These are phyloP conservation scores for Euplexia lucipara DNA, from an alignment of 2,888 invertebrate genomes.

Conservation along the genomic window DNA sequence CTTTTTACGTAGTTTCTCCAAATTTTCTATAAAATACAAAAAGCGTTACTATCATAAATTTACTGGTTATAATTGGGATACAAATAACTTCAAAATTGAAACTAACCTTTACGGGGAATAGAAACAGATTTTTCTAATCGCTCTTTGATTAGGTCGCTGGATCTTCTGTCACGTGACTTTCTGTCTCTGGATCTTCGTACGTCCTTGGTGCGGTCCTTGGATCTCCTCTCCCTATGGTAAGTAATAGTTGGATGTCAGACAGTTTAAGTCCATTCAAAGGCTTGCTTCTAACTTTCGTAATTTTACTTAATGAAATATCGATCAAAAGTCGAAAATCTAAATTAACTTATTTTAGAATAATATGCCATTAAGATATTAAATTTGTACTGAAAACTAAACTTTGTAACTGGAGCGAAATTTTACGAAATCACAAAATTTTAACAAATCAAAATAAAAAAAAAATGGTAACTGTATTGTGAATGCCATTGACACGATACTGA, in stretches of 20 bases:
- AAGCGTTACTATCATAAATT: background rate
- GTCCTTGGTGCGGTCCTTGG: slow-evolving; percentile 84
- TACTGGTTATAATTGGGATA: background rate
- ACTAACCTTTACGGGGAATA: slow-evolving; percentile 86
- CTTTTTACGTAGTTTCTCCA: slow-evolving; percentile 82
- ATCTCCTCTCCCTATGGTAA: slow-evolving; percentile 82
- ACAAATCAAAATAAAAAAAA: too few relatives aligned
- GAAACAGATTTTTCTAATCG: slow-evolving; percentile 88
- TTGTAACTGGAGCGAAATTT: background rate
- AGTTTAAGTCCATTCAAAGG: background rate
- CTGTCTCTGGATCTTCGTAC: slow-evolving; percentile 83
- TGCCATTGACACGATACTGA: slow-evolving; percentile 20
- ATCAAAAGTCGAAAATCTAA: background rate
- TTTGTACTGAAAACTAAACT: background rate
- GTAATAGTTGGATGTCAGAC: slow-evolving; percentile 7
- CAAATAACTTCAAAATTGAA: slow-evolving; percentile 2
- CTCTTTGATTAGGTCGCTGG: slow-evolving; percentile 87
- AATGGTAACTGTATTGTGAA: slow-evolving; percentile 3
- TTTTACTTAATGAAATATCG: background rate
- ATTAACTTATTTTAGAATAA: background rate
- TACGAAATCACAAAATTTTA: background rate
- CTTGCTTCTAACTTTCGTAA: background rate
- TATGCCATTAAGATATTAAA: background rate
- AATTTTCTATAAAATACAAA: slow-evolving; percentile 75
- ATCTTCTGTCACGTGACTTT: slow-evolving; percentile 87